Evolutionary conservation across 1,140 invertebrate species (phyloP).

Genomic region (Plutomurus gul): DNA sequence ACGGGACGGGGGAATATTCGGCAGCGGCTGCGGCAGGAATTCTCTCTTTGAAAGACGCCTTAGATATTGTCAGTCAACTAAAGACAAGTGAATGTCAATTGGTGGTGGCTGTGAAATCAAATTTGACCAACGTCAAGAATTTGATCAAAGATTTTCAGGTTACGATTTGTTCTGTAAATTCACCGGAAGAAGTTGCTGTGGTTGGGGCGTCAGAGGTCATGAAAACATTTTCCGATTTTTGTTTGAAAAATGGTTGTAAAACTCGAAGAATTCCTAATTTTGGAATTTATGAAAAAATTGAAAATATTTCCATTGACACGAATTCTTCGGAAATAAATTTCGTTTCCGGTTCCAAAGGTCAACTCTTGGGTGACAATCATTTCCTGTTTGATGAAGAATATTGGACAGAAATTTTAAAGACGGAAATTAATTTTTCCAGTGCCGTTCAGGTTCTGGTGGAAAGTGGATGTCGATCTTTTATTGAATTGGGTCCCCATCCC

Average conservation of each 20-base stretch:
- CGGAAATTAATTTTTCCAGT: not conserved
- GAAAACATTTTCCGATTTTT: not conserved
- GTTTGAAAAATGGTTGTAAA: slow-evolving; percentile 5
- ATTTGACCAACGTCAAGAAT: not conserved
- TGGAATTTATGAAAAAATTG: not conserved
- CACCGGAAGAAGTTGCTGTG: not conserved
- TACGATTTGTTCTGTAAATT: not conserved
- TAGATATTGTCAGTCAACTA: not conserved
- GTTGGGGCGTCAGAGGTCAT: not conserved
- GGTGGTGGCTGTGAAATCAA: not conserved
- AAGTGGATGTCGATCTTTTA: not conserved
- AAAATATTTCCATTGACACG: not conserved
- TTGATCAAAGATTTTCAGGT: not conserved
- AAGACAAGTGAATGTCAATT: not conserved
- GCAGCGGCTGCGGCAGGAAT: slow-evolving; percentile 26
- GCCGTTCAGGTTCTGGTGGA: not conserved
- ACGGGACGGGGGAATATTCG: slow-evolving; percentile 30
- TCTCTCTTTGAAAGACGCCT: not conserved
- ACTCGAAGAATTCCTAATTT: not conserved
- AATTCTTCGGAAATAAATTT: not conserved
- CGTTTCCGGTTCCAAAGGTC: not conserved
- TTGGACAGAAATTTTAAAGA: not conserved
- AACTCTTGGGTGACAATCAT: not conserved
- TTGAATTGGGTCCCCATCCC: slow-evolving; percentile 6
- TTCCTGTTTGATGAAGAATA: slow-evolving; percentile 1